Evolutionary conservation across 2,888 invertebrate species (phyloP), one percentile per base, ranked within the genome.

Genomic region (Leptarthrus brevirostris): DNA sequence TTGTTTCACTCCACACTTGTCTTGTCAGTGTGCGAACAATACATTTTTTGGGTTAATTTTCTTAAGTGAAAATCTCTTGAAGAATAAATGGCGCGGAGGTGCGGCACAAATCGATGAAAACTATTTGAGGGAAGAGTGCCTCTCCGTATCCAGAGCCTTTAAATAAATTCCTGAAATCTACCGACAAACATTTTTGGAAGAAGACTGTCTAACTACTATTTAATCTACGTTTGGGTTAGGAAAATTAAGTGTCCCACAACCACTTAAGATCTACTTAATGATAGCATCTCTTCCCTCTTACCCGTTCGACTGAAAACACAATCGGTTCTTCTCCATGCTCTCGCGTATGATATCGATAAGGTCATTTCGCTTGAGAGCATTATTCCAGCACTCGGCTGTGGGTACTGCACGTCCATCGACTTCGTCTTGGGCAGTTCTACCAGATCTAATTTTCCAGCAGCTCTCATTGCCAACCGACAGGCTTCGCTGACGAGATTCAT

Each of bases 321-420:
- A 86, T 85, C 93, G 93, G 86, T 93, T 94, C 86, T 93, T 94
- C 84, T 94, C 94, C 94, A 95, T 94, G 86, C 94, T 95, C 78
- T 93, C 93, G 85, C 94, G 92, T 82, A 95, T 93, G 81, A 95
- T 92, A 86, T 94, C 93, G 78, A 94, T 89, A 79, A 95, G 87
- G 86, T 95, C 94, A 79, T 93, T 91, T 79, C 93, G 88, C 83
- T 93, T 93, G 80, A 93, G 85, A 78, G 92, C 91, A 78, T 92
- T 91, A 73, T 92, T 92, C 79, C 88, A 86, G 75, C 87, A 87
- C 76, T 89, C 89, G 75, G 82, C 80, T 54, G 73, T 30, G 20
- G 76, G 77, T 40, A 76, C 74, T 80, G 49, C 20, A 74, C 74
- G 77, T 76, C 74, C 76, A 72, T 69, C 74, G 20, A 70, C 49